Percentiles rank a stretch among this genome's conserved stretches.
These are phyloP conservation scores for Athalia cordata DNA, from an alignment of 2,888 invertebrate genomes.

Conservation along the genomic window DNA sequence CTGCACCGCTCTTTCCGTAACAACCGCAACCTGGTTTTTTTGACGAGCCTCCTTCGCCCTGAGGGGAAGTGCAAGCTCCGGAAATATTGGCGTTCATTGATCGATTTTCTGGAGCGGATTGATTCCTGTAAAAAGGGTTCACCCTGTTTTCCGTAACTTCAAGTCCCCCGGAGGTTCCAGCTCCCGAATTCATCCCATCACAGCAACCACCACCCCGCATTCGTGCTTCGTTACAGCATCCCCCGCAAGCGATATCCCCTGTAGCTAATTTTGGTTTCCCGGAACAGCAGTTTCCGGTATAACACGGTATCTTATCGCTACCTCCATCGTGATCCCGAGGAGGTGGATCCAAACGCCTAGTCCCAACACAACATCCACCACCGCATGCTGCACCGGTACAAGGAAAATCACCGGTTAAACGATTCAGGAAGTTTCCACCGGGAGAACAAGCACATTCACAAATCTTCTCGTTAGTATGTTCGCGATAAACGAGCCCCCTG, in stretches of 20 bases:
- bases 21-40: constrained; percentile 52
- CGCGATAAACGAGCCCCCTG: constrained; percentile 59
- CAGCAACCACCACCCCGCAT: constrained; percentile 59
- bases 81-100: constrained; percentile 51
- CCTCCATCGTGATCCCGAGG: constrained; percentile 37
- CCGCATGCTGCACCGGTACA: constrained; percentile 48
- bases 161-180: background rate
- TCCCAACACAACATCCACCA: constrained; percentile 49
- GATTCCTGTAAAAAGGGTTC: constrained; percentile 19
- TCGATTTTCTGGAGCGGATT: constrained; percentile 9
- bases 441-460: constrained; percentile 56
- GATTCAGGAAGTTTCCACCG: constrained; percentile 31
- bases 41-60: constrained; percentile 22
- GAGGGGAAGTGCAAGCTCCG: constrained; percentile 50
- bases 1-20: constrained; percentile 49
- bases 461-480: constrained; percentile 62
- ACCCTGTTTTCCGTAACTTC: background rate
- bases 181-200: constrained; percentile 5
- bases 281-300: constrained; percentile 40
- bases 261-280: constrained; percentile 21
- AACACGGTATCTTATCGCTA: constrained; percentile 27
- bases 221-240: constrained; percentile 47
- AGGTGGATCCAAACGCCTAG: constrained; percentile 36
- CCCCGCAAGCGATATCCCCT: background rate
- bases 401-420: constrained; percentile 46